phyloP scores from a whole-genome alignment of 1,140 invertebrate species.

The Penaeus japonicus region DNA sequence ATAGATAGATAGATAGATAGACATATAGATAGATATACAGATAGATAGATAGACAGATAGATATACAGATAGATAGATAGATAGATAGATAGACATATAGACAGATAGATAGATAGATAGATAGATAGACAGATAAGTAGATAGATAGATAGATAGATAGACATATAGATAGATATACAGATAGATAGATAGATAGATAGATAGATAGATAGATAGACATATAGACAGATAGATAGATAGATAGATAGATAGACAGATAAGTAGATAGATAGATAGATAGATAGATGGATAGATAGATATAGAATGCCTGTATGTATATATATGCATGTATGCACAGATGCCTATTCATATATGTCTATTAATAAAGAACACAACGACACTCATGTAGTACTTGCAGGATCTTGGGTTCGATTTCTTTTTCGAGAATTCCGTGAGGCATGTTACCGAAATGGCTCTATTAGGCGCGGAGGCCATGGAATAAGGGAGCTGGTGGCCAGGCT shows the following conservation, averaged over 20 bases:
- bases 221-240: background rate
- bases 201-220: background rate
- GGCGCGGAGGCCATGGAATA: no score
- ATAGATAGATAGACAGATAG: no score
- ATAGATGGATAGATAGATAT: background rate
- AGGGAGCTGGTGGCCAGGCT: no score
- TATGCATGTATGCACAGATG: background rate
- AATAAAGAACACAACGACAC: background rate
- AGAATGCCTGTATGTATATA: background rate
- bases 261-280: background rate
- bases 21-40: no score
- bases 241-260: background rate
- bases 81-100: no score
- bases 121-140: no score
- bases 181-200: background rate
- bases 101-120: no score
- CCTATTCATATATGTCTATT: background rate
- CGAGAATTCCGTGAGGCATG: background rate
- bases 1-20: no score
- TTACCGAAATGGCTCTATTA: background rate
- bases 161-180: no score
- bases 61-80: no score
- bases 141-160: no score
- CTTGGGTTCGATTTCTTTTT: no score
- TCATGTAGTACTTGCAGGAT: background rate